A percentile compares a stretch with the other conserved stretches of the same genome.
These are phyloP conservation scores for Lycopodina hypogea DNA, from an alignment of 37 sponge, comb jelly and placozoan species.

Conservation along the genomic window DNA sequence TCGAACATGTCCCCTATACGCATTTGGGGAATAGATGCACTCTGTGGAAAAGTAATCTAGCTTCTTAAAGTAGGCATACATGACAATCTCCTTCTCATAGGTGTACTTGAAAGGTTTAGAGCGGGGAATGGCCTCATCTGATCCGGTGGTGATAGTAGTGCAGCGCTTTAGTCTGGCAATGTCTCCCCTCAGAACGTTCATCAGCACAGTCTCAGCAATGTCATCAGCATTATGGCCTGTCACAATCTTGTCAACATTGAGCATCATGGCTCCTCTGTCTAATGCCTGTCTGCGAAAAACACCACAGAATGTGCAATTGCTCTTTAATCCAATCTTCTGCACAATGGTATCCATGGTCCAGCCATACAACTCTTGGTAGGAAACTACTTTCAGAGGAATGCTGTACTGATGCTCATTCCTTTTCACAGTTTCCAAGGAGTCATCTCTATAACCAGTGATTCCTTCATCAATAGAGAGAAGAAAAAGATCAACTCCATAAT, in stretches of 20 bases:
- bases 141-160: conserved; percentile 84
- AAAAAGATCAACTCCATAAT: conserved; percentile 84
- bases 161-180: conserved; percentile 90
- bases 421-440: conserved; percentile 94
- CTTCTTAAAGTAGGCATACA: conserved; percentile 98
- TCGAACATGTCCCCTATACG: conserved; percentile 93
- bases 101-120: conserved; percentile 98
- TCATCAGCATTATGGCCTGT: conserved; percentile 99
- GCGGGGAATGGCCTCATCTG: conserved; percentile 88
- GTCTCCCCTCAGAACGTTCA: conserved; percentile 96
- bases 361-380: conserved; percentile 95
- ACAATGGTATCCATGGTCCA: conserved; percentile 99
- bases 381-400: conserved; percentile 88
- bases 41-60: conserved; percentile 99
- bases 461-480: conserved; percentile 96
- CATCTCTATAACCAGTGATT: conserved; percentile 96
- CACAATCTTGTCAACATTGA: conserved; percentile 89
- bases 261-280: conserved; percentile 89
- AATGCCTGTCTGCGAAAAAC: conserved; percentile 97
- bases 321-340: conserved; percentile 86
- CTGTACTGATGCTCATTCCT: conserved; percentile 86
- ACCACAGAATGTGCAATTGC: conserved; percentile 99
- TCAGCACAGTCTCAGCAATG: conserved; percentile 97
- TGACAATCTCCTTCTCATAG: conserved; percentile 98
- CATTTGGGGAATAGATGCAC: conserved; percentile 98